phyloP scores from a whole-genome alignment of 2,113 vertebrate species.

The Butorides virescens region DNA sequence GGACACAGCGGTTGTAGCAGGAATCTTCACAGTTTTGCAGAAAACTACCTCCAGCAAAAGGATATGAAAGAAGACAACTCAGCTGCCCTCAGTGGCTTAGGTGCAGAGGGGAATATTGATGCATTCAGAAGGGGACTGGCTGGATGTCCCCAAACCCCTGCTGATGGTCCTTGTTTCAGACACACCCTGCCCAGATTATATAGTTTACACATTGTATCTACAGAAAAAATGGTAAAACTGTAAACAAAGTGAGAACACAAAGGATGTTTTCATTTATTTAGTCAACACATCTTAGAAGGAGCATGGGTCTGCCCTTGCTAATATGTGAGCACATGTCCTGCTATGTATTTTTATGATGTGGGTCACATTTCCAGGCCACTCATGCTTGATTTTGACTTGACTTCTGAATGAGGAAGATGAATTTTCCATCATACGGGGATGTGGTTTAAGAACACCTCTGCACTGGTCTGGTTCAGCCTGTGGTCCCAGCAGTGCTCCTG shows the following conservation, averaged over 20 bases:
- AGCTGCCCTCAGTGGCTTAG: neutral
- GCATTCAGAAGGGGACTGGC: neutral
- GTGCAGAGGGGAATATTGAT: neutral
- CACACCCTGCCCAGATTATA: neutral
- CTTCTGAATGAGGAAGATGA: neutral
- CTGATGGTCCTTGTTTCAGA: neutral
- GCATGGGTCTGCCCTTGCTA: neutral
- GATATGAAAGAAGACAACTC: neutral
- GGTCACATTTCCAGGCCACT: neutral
- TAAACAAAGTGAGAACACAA: neutral
- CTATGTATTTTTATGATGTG: neutral
- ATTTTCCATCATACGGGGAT: neutral
- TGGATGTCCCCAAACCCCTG: neutral
- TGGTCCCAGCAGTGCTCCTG: neutral
- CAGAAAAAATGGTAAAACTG: neutral
- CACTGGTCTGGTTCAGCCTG: neutral
- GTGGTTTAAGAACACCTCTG: neutral
- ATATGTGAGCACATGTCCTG: neutral
- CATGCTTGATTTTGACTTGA: neutral
- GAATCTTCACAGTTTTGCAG: neutral
- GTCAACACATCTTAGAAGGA: neutral
- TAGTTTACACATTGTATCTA: neutral
- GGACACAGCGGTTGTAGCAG: rapidly evolving
- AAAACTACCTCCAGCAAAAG: neutral
- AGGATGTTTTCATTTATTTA: neutral